These are phyloP conservation scores for Graphium colonna DNA, from an alignment of 2,888 invertebrate species.

Conservation along the genomic window DNA sequence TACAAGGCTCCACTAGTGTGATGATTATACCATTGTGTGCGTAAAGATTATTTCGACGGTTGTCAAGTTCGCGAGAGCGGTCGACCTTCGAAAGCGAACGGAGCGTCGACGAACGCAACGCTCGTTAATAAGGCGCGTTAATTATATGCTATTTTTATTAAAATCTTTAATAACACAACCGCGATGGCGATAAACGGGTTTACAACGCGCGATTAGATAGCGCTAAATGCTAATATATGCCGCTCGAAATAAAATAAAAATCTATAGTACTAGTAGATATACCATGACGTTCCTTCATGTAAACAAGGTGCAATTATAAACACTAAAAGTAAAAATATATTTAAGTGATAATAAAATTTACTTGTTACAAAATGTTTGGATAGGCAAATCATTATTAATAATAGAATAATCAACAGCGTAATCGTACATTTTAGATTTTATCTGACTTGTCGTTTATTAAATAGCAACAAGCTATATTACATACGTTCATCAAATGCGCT, in stretches of 20 bases:
- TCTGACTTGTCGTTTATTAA: slow-evolving; percentile 3
- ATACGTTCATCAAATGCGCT: not conserved
- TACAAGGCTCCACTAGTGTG: not conserved
- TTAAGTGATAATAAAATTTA: no score
- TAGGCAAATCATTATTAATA: no score
- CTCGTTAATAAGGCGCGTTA: slow-evolving; percentile 51
- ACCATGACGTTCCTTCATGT: no score
- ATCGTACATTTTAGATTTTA: slow-evolving; percentile 10
- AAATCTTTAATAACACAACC: slow-evolving; percentile 25
- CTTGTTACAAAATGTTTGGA: no score
- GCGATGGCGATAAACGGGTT: slow-evolving; percentile 20
- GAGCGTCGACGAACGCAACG: slow-evolving; percentile 56
- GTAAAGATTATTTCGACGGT: slow-evolving; percentile 29
- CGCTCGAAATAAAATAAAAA: not conserved
- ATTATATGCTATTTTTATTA: slow-evolving; percentile 44
- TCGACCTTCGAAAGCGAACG: slow-evolving; percentile 67
- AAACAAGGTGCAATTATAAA: not conserved
- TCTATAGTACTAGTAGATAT: no score
- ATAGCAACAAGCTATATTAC: not conserved
- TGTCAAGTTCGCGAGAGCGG: slow-evolving; percentile 40
- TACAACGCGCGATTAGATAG: slow-evolving; percentile 21
- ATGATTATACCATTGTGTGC: slow-evolving; percentile 1
- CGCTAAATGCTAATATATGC: not conserved
- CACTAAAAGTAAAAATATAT: no score
- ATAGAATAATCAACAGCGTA: slow-evolving; percentile 7